Conservation (phyloP, 1,140 invertebrate genomes). For the Bombus breviceps region DNA sequence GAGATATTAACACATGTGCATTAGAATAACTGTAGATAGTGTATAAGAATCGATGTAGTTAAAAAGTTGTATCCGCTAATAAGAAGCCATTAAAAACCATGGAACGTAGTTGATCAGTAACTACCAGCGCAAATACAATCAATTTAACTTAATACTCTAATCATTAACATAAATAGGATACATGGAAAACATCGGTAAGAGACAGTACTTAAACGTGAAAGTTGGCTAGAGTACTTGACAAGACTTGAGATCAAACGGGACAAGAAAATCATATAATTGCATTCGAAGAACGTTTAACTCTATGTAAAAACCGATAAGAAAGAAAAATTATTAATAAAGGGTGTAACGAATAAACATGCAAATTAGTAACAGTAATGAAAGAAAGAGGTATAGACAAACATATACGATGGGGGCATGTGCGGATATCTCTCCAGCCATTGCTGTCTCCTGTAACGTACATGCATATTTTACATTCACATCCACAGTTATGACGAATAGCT, state of each 20-base stretch:
- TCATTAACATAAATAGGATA: not conserved
- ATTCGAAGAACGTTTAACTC: slow-evolving; percentile 35
- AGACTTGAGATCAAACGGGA: not conserved
- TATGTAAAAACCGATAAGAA: not conserved
- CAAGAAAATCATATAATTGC: slow-evolving; percentile 1
- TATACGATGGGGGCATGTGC: slow-evolving; percentile 76
- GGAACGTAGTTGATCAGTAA: not conserved
- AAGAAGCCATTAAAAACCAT: slow-evolving; percentile 29
- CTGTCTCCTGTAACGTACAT: slow-evolving; percentile 78
- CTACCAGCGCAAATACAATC: slow-evolving; percentile 9
- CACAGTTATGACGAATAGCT: slow-evolving; percentile 43
- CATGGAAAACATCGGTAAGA: not conserved
- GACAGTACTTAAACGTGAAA: not conserved
- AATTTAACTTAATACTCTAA: slow-evolving; percentile 24
- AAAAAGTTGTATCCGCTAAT: slow-evolving; percentile 19
- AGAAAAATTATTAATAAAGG: slow-evolving; percentile 39
- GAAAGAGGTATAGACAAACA: slow-evolving; percentile 78
- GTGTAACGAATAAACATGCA: slow-evolving; percentile 63
- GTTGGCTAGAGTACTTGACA: slow-evolving; percentile 2
- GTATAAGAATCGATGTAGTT: slow-evolving; percentile 11
- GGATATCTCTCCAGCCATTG: slow-evolving; percentile 77
- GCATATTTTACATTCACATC: slow-evolving; percentile 62
- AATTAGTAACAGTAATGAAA: slow-evolving; percentile 68
- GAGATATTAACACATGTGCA: slow-evolving; percentile 50
- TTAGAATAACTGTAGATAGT: slow-evolving; percentile 11